A percentile compares a stretch with the other conserved stretches of the same genome.
Conservation (phyloP, 2,888 invertebrate genomes). For the Acanthococcus lagerstroemiae region DNA sequence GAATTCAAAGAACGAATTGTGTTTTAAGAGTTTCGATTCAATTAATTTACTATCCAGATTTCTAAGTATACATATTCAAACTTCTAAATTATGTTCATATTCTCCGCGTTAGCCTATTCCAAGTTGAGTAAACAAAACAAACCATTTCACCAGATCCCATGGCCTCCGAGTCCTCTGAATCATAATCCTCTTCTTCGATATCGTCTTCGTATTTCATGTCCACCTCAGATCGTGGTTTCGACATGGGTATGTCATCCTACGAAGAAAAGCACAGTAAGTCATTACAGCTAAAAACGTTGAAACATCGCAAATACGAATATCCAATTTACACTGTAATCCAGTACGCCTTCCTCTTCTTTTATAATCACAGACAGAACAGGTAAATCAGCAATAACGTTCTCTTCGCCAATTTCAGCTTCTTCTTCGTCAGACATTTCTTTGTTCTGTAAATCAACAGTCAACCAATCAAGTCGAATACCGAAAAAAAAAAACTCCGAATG, state of each 20-base stretch:
- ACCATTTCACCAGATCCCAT: too few species aligned
- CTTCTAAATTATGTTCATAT: too few species aligned
- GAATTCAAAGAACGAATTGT: too few species aligned
- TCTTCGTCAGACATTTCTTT: conserved; percentile 8
- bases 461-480: too few species aligned
- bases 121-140: too few species aligned
- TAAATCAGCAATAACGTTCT: conserved; percentile 1
- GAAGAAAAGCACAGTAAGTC: neutral
- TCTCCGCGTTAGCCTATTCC: too few species aligned
- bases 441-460: too few species aligned
- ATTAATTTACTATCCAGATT: too few species aligned
- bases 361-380: neutral
- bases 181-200: conserved; percentile 26
- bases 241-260: neutral
- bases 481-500: too few species aligned
- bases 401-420: conserved; percentile 3
- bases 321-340: neutral
- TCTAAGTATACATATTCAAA: too few species aligned
- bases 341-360: conserved; percentile 6
- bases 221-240: neutral
- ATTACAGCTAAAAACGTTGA: too few species aligned
- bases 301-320: neutral
- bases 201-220: conserved; percentile 26
- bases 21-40: too few species aligned
- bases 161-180: conserved; percentile 17